Conservation (phyloP, 2,797 vertebrate species). For the Anguilla marmorata region DNA sequence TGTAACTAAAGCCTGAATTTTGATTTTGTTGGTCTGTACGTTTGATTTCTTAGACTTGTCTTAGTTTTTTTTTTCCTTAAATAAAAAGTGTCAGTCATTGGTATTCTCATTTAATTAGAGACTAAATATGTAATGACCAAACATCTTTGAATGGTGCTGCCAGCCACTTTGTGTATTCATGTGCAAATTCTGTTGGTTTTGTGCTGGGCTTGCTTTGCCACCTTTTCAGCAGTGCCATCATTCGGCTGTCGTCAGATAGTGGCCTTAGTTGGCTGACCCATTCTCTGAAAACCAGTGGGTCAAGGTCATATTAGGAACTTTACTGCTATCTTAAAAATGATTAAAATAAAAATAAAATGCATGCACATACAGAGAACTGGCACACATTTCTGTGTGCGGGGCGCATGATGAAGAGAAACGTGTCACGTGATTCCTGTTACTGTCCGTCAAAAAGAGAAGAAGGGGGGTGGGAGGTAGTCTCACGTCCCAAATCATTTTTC, state of each 20-base stretch:
- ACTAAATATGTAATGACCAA: too few species aligned
- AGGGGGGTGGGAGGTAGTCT: background rate
- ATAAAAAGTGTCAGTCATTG: too few species aligned
- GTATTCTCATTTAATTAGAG: too few species aligned
- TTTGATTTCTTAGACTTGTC: background rate
- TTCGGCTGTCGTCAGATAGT: background rate
- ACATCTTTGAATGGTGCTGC: too few species aligned
- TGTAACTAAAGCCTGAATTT: background rate
- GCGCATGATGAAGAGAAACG: background rate
- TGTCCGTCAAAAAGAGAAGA: background rate
- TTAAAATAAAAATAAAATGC: background rate
- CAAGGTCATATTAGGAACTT: background rate
- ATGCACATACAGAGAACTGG: background rate
- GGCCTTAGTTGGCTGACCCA: background rate
- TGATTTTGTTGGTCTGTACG: background rate
- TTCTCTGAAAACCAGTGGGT: background rate
- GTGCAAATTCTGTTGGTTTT: background rate
- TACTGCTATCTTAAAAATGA: background rate
- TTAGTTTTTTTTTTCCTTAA: too few species aligned
- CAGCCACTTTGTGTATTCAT: background rate
- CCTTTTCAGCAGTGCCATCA: background rate
- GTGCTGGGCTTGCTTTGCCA: background rate
- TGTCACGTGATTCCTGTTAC: slow-evolving; percentile 1
- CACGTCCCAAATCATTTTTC: background rate
- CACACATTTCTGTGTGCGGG: background rate